phyloP scores from a whole-genome alignment of 2,113 vertebrate species.

The Haemorhous mexicanus region DNA sequence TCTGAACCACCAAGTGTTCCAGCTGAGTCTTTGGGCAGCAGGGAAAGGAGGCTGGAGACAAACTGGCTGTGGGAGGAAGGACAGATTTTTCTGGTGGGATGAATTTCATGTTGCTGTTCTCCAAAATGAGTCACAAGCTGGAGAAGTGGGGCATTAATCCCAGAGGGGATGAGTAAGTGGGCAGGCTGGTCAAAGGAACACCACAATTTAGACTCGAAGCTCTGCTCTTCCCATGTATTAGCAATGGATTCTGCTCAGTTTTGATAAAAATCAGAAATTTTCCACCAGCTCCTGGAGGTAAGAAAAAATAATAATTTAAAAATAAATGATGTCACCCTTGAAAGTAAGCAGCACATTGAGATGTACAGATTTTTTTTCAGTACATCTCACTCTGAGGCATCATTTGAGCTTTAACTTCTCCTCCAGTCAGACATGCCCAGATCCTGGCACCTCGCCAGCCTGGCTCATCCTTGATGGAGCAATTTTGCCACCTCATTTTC shows the following conservation, averaged over 20 bases:
- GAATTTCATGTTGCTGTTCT: neutral
- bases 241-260: neutral
- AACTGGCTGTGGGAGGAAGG: constrained; percentile 21
- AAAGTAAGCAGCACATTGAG: neutral
- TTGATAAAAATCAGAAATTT: neutral
- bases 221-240: neutral
- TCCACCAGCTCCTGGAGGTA: neutral
- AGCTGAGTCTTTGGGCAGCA: neutral
- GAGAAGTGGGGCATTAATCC: constrained; percentile 10
- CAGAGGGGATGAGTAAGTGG: constrained; percentile 37
- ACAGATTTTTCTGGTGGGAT: constrained; percentile 22
- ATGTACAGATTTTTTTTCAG: neutral
- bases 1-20: neutral
- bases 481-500: neutral
- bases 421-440: neutral
- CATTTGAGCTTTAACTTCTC: neutral
- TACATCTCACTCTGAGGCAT: neutral
- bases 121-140: constrained; percentile 5
- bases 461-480: neutral
- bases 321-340: neutral
- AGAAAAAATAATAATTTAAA: neutral
- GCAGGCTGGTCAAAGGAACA: constrained; percentile 4
- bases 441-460: fast-evolving
- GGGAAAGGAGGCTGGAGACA: neutral
- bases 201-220: neutral